These are phyloP conservation scores for Parnassius glacialis DNA, from an alignment of 2,888 invertebrate species.

Conservation along the genomic window DNA sequence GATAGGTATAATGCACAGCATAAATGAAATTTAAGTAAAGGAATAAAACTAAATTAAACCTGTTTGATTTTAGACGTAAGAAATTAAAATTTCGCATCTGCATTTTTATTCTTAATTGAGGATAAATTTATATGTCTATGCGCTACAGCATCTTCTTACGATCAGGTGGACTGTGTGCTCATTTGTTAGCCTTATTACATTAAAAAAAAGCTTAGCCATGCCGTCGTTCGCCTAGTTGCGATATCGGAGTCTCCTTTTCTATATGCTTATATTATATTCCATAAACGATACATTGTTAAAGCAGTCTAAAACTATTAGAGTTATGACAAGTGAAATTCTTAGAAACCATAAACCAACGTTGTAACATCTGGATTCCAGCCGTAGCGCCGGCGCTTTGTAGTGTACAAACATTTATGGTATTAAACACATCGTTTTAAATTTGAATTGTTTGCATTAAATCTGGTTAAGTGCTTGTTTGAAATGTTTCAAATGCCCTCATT, in stretches of 20 bases:
- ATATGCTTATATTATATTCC: slow-evolving; percentile 3
- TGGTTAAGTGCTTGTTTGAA: slow-evolving; percentile 4
- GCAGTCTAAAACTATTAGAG: slow-evolving; percentile 5
- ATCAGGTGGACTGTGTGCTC: too few species aligned
- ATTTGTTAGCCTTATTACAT: too few species aligned
- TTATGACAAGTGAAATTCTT: slow-evolving; percentile 15
- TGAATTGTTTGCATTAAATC: slow-evolving; percentile 13
- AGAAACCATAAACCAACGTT: slow-evolving; percentile 13
- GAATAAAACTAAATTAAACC: too few species aligned
- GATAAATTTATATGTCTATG: too few species aligned
- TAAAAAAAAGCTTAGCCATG: too few species aligned
- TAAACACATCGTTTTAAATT: slow-evolving; percentile 11
- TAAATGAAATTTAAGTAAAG: too few species aligned
- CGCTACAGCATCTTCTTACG: too few species aligned
- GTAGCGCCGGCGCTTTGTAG: slow-evolving; percentile 24
- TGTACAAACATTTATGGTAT: slow-evolving; percentile 15
- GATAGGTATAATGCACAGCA: too few species aligned
- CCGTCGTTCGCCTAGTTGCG: too few species aligned
- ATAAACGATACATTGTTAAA: slow-evolving; percentile 10
- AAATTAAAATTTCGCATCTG: too few species aligned
- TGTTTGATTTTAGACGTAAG: too few species aligned
- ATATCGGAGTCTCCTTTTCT: background rate
- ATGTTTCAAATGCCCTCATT: background rate
- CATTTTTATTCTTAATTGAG: too few species aligned
- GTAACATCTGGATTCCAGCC: slow-evolving; percentile 24